A percentile compares a stretch with the other conserved stretches of the same genome.
phyloP scores from a whole-genome alignment of 2,797 vertebrate genomes.

The Urocyon cinereoargenteus region DNA sequence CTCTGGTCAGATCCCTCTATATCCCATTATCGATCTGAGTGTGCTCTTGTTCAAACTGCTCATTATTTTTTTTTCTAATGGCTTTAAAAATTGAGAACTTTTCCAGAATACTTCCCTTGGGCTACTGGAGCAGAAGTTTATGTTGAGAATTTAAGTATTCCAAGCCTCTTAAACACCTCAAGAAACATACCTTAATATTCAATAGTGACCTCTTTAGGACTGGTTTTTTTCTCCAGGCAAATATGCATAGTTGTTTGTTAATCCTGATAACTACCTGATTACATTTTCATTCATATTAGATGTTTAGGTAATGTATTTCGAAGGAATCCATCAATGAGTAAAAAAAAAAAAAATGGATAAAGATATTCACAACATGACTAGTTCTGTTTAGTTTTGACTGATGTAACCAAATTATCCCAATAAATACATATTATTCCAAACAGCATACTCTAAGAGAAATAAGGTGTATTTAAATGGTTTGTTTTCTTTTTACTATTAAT shows the following conservation, averaged over 20 bases:
- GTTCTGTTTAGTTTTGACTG: conserved; percentile 25
- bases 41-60: no score
- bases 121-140: neutral
- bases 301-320: neutral
- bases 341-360: neutral
- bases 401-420: neutral
- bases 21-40: neutral
- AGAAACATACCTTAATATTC: neutral
- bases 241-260: neutral
- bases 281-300: neutral
- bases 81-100: neutral
- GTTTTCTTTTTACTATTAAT: conserved; percentile 75
- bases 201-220: neutral
- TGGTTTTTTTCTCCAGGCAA: neutral
- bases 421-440: conserved; percentile 53
- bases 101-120: neutral
- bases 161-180: neutral
- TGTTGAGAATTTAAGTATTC: neutral
- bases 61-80: neutral
- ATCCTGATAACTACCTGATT: neutral
- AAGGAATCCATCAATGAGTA: neutral
- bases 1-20: neutral
- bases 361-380: neutral
- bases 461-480: conserved; percentile 49
- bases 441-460: conserved; percentile 19